Evolutionary conservation across 2,797 vertebrate genomes (phyloP).

Genomic region (Spatula clypeata): DNA sequence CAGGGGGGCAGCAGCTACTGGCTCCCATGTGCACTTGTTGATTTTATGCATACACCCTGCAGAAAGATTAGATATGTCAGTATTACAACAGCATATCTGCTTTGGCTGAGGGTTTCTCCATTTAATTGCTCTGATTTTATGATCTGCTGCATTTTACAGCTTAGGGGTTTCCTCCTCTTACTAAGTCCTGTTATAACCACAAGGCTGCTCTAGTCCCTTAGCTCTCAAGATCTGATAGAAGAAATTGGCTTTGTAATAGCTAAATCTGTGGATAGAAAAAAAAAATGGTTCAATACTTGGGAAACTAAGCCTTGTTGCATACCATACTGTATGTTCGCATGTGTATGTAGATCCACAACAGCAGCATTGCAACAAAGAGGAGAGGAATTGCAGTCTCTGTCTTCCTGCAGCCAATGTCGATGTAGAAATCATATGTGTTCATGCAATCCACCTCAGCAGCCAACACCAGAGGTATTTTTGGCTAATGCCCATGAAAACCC

Average conservation of each 20-base stretch:
- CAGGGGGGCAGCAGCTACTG: background rate
- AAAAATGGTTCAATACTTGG: background rate
- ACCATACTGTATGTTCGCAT: background rate
- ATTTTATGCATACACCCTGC: background rate
- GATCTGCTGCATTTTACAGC: background rate
- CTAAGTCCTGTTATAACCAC: accelerated
- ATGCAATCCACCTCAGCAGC: background rate
- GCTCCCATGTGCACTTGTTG: accelerated
- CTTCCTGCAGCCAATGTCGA: accelerated
- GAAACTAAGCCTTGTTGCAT: background rate
- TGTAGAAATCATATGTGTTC: background rate
- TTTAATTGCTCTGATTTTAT: background rate
- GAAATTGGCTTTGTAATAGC: background rate
- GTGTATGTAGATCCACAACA: background rate
- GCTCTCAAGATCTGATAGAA: background rate
- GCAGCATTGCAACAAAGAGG: background rate
- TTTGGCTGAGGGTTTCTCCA: background rate
- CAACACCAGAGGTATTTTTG: background rate
- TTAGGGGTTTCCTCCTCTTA: background rate
- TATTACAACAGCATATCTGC: background rate
- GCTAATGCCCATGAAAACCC: background rate
- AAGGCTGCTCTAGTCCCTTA: background rate
- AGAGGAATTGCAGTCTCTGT: background rate
- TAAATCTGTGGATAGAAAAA: background rate
- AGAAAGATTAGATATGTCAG: background rate